These are phyloP conservation scores for Balearica regulorum DNA, from an alignment of 2,797 vertebrate genomes.

Conservation along the genomic window DNA sequence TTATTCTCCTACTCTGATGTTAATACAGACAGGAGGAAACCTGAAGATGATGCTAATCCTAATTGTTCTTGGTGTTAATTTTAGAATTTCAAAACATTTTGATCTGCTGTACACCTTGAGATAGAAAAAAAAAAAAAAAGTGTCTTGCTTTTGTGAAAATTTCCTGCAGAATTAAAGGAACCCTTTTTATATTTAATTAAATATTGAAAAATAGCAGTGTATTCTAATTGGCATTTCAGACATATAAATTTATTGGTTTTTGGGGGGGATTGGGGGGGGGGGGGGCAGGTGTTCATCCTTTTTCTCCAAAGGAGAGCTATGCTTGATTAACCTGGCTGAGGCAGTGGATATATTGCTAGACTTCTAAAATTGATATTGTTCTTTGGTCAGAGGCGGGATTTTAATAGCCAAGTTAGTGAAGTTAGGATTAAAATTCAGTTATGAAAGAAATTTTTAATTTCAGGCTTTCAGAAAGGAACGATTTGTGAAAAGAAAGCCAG, in stretches of 20 bases:
- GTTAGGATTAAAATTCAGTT: neutral
- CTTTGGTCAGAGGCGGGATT: neutral
- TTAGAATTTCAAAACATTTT: neutral
- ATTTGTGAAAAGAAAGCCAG: neutral
- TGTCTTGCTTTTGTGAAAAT: neutral
- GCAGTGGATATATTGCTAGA: neutral
- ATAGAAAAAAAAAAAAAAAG: neutral
- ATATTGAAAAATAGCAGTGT: neutral
- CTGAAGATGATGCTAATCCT: neutral
- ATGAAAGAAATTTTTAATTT: neutral
- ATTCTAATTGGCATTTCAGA: neutral
- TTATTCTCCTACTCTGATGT: neutral
- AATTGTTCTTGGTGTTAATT: neutral
- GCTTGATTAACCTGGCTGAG: neutral
- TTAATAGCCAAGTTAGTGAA: neutral
- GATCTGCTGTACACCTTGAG: neutral
- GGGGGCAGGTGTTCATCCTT: neutral
- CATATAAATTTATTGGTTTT: neutral
- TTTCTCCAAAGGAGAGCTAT: neutral
- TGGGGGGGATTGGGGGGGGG: too few relatives aligned
- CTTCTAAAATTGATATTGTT: neutral
- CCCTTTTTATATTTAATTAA: neutral
- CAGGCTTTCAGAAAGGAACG: neutral
- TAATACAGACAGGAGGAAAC: neutral
- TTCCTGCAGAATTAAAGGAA: neutral